Conservation (phyloP, 2,888 invertebrate species). For the Salticus scenicus region DNA sequence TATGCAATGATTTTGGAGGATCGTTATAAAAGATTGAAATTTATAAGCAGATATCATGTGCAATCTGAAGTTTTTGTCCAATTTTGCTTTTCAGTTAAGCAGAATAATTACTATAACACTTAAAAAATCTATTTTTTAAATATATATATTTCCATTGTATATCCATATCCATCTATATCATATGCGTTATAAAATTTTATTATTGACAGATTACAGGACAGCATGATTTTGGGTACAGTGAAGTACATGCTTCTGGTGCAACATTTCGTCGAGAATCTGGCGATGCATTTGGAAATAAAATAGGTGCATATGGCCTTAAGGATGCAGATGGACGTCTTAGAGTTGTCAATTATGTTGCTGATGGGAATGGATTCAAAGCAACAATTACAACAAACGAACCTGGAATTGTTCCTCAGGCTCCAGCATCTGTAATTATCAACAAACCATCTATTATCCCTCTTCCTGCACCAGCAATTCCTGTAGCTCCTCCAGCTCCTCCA, state of each 20-base stretch:
- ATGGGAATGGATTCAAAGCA: slow-evolving; percentile 57
- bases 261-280: slow-evolving; percentile 68
- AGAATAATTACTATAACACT: too few species aligned
- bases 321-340: slow-evolving; percentile 70
- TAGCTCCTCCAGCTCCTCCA: slow-evolving; percentile 11
- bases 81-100: too few species aligned
- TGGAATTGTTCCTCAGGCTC: slow-evolving; percentile 49
- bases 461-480: too few species aligned
- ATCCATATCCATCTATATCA: too few species aligned
- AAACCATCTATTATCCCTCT: slow-evolving; percentile 45
- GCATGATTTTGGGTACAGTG: slow-evolving; percentile 56
- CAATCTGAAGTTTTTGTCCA: too few species aligned
- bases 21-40: too few species aligned
- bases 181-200: too few species aligned
- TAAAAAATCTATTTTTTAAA: too few species aligned
- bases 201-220: slow-evolving; percentile 24
- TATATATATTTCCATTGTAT: too few species aligned
- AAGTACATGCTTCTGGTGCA: slow-evolving; percentile 49
- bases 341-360: slow-evolving; percentile 58
- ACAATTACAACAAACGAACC: slow-evolving; percentile 59
- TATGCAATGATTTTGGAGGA: too few species aligned
- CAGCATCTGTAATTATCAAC: slow-evolving; percentile 61
- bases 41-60: too few species aligned
- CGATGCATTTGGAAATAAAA: slow-evolving; percentile 64
- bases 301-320: slow-evolving; percentile 68